Evolutionary conservation across 2,797 vertebrate genomes (phyloP), one percentile per base, ranked within the genome.

Genomic region (Molossus alvarezi): DNA sequence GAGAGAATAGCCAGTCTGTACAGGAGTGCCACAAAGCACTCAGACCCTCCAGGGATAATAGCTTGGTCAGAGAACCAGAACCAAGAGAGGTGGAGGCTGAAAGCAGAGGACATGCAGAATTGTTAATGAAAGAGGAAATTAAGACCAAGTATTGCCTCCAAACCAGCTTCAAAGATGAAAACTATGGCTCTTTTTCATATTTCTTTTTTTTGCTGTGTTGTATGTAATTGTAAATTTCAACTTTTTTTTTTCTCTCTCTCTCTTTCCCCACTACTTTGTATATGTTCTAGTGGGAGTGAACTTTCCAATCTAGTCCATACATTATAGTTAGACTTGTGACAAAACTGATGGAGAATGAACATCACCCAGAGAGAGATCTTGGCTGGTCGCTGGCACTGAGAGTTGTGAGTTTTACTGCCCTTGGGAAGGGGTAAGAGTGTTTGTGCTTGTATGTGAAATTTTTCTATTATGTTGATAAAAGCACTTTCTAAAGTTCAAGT

Each of bases 391-490:
- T 51, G 48, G 33, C 67, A 80, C 29, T 13, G 53, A 85, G 88
- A 84, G 45, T 62, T 37, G 23, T 69, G 64, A 88, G 37, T 88
- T 88, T 88, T 76, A 62, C 4, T 75, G 13, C 48, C 67, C 21
- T 82, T 95, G 11, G 65, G 20, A 80, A 88, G 5, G 15, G 9
- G 13, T 25, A 91, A 79, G n/a, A 69, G 6, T 48, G n/a, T 77
- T 51, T 71, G 15, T 55, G 53, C 10, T 83, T 57, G 1, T 58
- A 41, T 41, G 33, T 79, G 45, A 87, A 48, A 91, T 69, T 80
- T 93, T 91, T 84, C 29, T 48, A 80, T 64, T 51, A 55, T 41
- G 45, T 75, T 84, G 55, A 67, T 72, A 53, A 80, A 88, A 84
- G 48, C 23, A 57, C 58, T 72, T 91, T 95, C 77, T 33, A 9